These are phyloP conservation scores for Cnemophilus loriae DNA, from an alignment of 2,113 vertebrate genomes.

Conservation along the genomic window DNA sequence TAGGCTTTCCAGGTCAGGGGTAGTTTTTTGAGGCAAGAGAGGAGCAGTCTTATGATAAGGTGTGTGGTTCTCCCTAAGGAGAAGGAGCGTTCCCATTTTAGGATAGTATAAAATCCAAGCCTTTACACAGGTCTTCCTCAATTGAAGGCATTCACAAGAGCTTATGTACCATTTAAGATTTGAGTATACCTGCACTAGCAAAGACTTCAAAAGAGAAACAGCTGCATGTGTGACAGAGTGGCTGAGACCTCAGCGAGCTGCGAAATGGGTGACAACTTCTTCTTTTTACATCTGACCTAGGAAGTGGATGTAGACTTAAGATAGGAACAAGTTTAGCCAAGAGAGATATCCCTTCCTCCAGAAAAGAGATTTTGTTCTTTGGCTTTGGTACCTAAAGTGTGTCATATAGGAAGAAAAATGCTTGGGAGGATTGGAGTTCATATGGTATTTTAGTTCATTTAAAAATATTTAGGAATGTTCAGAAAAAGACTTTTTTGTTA, in stretches of 20 bases:
- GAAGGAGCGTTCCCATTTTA: background rate
- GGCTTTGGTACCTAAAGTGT: background rate
- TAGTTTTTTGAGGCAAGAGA: background rate
- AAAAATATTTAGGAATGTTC: background rate
- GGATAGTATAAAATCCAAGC: background rate
- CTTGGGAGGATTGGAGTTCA: background rate
- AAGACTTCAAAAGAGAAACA: background rate
- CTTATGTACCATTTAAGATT: background rate
- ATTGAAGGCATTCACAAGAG: background rate
- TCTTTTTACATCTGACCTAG: background rate
- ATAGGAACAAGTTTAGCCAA: background rate
- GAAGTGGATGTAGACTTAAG: background rate
- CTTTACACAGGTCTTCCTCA: background rate
- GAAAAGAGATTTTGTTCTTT: background rate
- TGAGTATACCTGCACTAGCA: background rate
- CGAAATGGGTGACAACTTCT: background rate
- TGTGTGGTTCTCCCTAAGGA: background rate
- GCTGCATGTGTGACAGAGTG: background rate
- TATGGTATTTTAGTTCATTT: background rate
- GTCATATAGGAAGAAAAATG: background rate
- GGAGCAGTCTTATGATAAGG: background rate
- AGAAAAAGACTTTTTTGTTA: background rate
- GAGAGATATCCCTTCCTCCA: background rate
- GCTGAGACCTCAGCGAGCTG: background rate
- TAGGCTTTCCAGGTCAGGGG: background rate